Percentiles rank a stretch among this genome's conserved stretches.
These are phyloP conservation scores for Girardinichthys multiradiatus DNA, from an alignment of 2,113 vertebrate species.

Conservation along the genomic window DNA sequence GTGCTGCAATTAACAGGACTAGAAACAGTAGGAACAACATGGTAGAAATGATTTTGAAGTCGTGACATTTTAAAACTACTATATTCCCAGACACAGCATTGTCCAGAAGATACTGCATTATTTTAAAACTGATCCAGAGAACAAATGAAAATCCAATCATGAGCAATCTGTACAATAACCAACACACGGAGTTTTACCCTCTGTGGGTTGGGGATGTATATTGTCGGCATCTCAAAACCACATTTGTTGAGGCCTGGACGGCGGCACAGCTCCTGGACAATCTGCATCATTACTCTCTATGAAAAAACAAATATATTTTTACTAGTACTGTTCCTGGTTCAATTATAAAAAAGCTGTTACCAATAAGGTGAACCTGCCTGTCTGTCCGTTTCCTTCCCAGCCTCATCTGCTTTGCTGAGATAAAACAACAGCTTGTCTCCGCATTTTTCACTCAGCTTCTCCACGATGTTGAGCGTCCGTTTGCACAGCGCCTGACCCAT, in stretches of 20 bases:
- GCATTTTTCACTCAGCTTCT: slow-evolving; percentile 81
- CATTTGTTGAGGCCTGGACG: slow-evolving; percentile 86
- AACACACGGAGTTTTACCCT: slow-evolving; percentile 67
- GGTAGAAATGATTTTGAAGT: too few relatives aligned
- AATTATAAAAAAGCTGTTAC: not conserved
- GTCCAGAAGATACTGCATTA: not conserved
- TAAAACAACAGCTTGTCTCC: slow-evolving; percentile 82
- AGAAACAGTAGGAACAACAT: not conserved
- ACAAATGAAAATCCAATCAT: not conserved
- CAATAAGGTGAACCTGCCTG: slow-evolving; percentile 62
- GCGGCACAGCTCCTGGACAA: slow-evolving; percentile 84
- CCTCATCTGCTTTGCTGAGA: slow-evolving; percentile 84
- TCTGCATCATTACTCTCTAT: slow-evolving; percentile 88
- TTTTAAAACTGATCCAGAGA: not conserved
- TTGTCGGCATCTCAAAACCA: slow-evolving; percentile 86
- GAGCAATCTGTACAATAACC: not conserved
- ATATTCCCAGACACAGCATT: not conserved
- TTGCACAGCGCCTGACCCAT: slow-evolving; percentile 87
- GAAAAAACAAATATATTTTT: not conserved
- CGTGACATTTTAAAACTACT: not conserved
- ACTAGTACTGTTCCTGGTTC: not conserved
- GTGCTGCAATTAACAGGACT: not conserved
- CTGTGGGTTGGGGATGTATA: slow-evolving; percentile 84
- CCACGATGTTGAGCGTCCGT: slow-evolving; percentile 84
- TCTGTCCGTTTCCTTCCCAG: slow-evolving; percentile 80